Conservation (phyloP, 1,140 invertebrate species). For the Thrips palmi region DNA sequence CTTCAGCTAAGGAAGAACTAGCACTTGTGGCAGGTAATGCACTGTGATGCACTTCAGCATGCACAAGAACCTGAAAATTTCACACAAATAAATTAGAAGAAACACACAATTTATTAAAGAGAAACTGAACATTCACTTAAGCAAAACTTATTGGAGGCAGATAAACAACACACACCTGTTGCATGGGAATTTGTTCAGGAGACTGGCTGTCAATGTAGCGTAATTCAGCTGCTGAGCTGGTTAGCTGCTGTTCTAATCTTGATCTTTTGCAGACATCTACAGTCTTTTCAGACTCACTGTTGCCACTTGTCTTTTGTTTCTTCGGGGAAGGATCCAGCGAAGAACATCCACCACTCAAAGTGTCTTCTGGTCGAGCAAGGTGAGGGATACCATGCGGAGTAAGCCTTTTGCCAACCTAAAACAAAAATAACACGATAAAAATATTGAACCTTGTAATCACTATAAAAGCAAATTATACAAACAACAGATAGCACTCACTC, state of each 20-base stretch:
- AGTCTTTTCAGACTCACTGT: conserved; percentile 5
- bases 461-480: no score
- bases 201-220: conserved; percentile 35
- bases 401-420: no score
- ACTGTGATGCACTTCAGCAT: conserved; percentile 13
- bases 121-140: no score
- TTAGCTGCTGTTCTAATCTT: conserved; percentile 28
- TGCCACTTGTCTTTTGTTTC: conserved; percentile 17
- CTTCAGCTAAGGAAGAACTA: conserved; percentile 20
- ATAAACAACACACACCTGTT: background rate
- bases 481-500: no score
- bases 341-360: conserved; percentile 12
- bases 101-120: no score
- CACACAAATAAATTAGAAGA: background rate
- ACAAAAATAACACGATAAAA: no score
- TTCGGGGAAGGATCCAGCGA: conserved; percentile 19
- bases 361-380: conserved; percentile 17
- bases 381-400: no score
- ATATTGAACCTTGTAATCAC: no score
- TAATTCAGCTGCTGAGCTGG: conserved; percentile 28
- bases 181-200: conserved; percentile 26
- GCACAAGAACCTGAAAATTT: conserved; percentile 11
- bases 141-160: no score
- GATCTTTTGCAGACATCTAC: conserved; percentile 24
- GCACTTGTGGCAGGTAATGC: background rate